Evolutionary conservation across 2,113 vertebrate genomes (phyloP), one percentile per base, ranked within the genome.

Genomic region (Sinocyclocheilus anophthalmus): DNA sequence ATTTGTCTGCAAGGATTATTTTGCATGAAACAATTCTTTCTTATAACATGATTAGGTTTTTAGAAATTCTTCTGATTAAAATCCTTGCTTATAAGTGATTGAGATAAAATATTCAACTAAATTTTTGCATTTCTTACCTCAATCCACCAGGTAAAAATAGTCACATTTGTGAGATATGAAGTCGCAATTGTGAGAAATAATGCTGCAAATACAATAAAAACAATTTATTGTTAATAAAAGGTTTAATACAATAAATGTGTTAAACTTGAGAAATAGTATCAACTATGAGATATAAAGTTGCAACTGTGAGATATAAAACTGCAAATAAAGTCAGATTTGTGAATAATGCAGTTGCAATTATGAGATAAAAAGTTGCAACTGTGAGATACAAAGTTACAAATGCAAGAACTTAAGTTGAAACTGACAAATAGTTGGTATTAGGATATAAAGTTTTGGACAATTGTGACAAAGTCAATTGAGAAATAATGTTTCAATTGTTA

Each of bases 1-100:
- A 57, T 87, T 85, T 63, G 84, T 83, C 84, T 65, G 30, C 33
- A 20, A 75, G 61, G 63, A 88, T 87, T 88, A 88, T 67, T 61
- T 11, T 48, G 37, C 83, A 82, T 61, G 75, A 69, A 84, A 80
- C 33, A 65, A 84, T 75, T 81, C 5, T 20, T 2, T 57, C 18
- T 86, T 14, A 26, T 26, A 26, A 26, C 9, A 26, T 65, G 61
- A 65, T 65, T 65, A 12, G 22, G n/a, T 26, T 65, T 65, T 65
- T 65, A 13, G n/a, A 13, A 26, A 24, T 65, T 13, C 2, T 50
- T 50, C 12, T 13, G 3, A 50, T 13, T 3, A 50, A 50, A 50
- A 50, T 3, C 0, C 55, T 22, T 59, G 18, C 55, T 22, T 20
- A 59, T 59, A 59, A 59, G 7, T 2, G 55, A 22, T 22, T 59